Evolutionary conservation across 1,140 invertebrate species (phyloP), one percentile per base, ranked within the genome.

Genomic region (Trypoxylus dichotomus): DNA sequence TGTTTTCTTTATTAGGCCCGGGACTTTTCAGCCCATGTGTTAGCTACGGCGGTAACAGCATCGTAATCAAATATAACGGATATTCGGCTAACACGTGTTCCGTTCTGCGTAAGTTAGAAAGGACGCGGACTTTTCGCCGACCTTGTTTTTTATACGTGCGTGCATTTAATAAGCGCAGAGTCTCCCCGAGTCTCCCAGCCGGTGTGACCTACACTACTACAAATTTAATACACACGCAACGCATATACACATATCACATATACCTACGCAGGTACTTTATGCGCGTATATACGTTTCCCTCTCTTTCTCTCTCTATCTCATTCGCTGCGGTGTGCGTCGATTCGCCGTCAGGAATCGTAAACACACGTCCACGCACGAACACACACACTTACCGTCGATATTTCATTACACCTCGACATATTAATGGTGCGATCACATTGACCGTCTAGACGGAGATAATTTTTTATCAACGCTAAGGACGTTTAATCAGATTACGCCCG

Each of bases 391-490:
- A 68, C 60, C 60, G 21, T 68, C 15, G 15, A 54, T 54, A 54
- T 54, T 54, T 15, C 60, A 68, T 68, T 74, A 74, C 72, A 74
- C 72, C 72, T 74, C 72, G 72, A 74, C 72, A 74, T 42, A 74
- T 74, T 74, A 74, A 74, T 42, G 72, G 72, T 74, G 41, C 72
- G 41, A 74, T 74, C 72, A 74, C 72, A 74, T 43, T 21, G 19
- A 43, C 72, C 15, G 72, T 74, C 72, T 74, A 74, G 72, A 74
- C 72, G 72, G 72, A 74, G 72, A 43, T 74, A 74, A 41, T 74
- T 74, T 43, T 74, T 74, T 74, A 41, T 74, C 41, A 74, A 74
- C 13, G 13, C 21, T 74, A 41, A 74, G 15, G 41, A n/a, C 15
- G 3, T 24, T 74, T 74, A 43, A 74, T 74, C 72, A 21, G 72